These are phyloP conservation scores for Pterostichus madidus DNA, from an alignment of 2,888 invertebrate genomes.

Conservation along the genomic window DNA sequence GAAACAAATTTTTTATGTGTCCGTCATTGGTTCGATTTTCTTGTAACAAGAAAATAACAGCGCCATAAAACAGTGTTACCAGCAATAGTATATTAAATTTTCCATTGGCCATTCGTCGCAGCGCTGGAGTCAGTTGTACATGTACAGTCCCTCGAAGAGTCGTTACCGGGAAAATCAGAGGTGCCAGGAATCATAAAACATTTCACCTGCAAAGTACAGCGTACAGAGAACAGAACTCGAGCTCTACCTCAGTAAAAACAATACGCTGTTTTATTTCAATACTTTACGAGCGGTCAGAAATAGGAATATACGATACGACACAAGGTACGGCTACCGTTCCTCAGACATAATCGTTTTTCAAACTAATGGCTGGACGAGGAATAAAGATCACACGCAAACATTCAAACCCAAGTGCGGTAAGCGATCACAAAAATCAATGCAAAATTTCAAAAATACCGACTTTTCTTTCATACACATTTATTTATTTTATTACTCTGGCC, in stretches of 20 bases:
- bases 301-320: slow-evolving; percentile 3
- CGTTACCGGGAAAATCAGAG: slow-evolving; percentile 14
- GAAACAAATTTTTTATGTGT: not conserved
- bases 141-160: not conserved
- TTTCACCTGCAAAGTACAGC: not conserved
- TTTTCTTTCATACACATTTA: too few relatives aligned
- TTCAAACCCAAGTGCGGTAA: too few relatives aligned
- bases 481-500: too few relatives aligned
- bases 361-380: too few relatives aligned
- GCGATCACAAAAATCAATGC: too few relatives aligned
- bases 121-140: too few relatives aligned
- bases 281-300: slow-evolving; percentile 14
- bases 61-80: slow-evolving; percentile 35
- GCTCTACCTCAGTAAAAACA: not conserved
- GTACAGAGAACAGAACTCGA: not conserved
- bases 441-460: too few relatives aligned
- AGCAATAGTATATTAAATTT: slow-evolving; percentile 49
- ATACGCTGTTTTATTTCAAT: slow-evolving; percentile 19
- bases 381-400: too few relatives aligned
- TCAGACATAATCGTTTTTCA: too few relatives aligned
- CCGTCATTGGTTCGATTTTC: slow-evolving; percentile 10
- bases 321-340: not conserved
- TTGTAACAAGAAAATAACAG: slow-evolving; percentile 31
- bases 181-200: slow-evolving; percentile 11
- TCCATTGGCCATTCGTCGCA: slow-evolving; percentile 32